Evolutionary conservation across 2,797 vertebrate species (phyloP).

Genomic region (Amazona finschi): DNA sequence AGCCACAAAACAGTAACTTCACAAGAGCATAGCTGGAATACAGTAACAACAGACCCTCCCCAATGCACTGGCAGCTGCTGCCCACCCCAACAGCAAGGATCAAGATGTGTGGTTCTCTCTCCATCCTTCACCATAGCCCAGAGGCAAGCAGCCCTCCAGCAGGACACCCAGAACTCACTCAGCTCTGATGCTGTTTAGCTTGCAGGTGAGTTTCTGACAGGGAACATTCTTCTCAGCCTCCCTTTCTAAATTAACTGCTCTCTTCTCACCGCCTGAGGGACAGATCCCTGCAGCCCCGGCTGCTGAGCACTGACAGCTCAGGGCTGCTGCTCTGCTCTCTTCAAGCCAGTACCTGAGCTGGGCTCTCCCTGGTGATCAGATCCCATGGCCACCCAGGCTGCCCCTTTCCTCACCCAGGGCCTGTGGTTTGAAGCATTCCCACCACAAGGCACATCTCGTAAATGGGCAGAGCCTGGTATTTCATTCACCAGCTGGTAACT

Average conservation of each 20-base stretch:
- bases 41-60: background rate
- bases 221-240: background rate
- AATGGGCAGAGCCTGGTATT: background rate
- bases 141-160: background rate
- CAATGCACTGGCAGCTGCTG: background rate
- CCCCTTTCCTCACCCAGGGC: background rate
- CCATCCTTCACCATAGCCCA: background rate
- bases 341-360: background rate
- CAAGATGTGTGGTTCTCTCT: rapidly evolving
- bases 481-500: background rate
- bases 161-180: background rate
- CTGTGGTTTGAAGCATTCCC: background rate
- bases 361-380: background rate
- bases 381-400: background rate
- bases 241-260: background rate
- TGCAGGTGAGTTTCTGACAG: background rate
- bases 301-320: background rate
- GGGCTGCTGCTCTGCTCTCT: background rate
- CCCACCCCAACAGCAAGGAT: background rate
- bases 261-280: background rate
- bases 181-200: rapidly evolving
- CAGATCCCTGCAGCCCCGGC: rapidly evolving
- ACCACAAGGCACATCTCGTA: background rate
- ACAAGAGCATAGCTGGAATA: background rate
- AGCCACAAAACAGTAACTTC: background rate